phyloP scores from a whole-genome alignment of 2,797 vertebrate genomes.

The Oryzias dopingdopingensis region DNA sequence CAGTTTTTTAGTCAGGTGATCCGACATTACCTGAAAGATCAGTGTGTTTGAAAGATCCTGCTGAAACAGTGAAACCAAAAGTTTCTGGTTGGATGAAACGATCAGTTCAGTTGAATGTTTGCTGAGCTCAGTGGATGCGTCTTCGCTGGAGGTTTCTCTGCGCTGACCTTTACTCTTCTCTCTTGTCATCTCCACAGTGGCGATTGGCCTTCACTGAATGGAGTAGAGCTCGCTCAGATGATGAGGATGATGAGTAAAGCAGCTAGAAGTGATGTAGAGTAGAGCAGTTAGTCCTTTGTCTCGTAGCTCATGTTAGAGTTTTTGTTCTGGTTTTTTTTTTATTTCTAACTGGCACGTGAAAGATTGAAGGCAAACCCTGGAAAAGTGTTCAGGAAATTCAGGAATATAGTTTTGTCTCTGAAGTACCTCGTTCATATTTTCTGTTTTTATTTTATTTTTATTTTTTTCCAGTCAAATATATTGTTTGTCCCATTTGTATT shows the following conservation, averaged over 20 bases:
- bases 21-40: neutral
- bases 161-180: constrained; percentile 71
- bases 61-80: neutral
- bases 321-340: neutral
- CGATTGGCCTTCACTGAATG: constrained; percentile 81
- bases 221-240: constrained; percentile 80
- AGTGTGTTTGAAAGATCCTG: neutral
- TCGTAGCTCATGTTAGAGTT: constrained; percentile 16
- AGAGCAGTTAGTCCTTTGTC: constrained; percentile 11
- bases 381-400: neutral
- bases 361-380: constrained; percentile 18
- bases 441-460: neutral
- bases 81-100: too few relatives aligned
- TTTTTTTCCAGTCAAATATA: neutral
- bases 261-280: constrained; percentile 68
- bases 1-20: neutral
- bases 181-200: constrained; percentile 90
- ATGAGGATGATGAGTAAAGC: constrained; percentile 81
- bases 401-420: neutral
- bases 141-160: constrained; percentile 32
- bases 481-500: constrained; percentile 25
- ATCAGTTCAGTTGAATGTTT: neutral
- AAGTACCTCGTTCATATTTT: neutral
- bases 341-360: neutral
- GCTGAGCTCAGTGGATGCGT: neutral